These are phyloP conservation scores for Cataglyphis cursor DNA, from an alignment of 2,888 invertebrate species.

Conservation along the genomic window DNA sequence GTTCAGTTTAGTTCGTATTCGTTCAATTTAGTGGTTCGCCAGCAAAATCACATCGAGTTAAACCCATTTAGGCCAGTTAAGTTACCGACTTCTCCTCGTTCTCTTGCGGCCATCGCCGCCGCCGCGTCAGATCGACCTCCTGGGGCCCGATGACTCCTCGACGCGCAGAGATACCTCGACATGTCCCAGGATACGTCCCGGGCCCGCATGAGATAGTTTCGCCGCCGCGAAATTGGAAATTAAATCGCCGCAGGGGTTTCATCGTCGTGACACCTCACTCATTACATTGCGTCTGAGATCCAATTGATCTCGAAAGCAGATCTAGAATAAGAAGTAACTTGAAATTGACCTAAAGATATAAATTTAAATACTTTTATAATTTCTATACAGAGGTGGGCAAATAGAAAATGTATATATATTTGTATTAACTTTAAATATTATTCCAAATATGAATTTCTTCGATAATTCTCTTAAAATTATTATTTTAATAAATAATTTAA, in stretches of 20 bases:
- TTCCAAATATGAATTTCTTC: background rate
- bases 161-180: background rate
- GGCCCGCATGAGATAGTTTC: constrained; percentile 28
- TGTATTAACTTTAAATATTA: background rate
- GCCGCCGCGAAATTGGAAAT: constrained; percentile 40
- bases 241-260: background rate
- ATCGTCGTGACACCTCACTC: background rate
- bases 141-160: constrained; percentile 13
- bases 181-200: background rate
- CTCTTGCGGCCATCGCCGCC: constrained; percentile 48
- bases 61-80: constrained; percentile 86
- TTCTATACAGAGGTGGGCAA: background rate
- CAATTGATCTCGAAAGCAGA: background rate
- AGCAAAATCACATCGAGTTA: constrained; percentile 86
- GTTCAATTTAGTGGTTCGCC: constrained; percentile 86
- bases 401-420: background rate
- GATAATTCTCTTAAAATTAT: background rate
- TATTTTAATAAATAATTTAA: background rate
- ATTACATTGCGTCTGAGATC: background rate
- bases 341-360: background rate
- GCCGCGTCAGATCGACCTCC: constrained; percentile 25
- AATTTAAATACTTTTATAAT: background rate
- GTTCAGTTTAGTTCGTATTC: constrained; percentile 87
- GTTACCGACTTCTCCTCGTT: constrained; percentile 81
- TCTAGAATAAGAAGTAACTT: background rate